These are phyloP conservation scores for Diarsia rubi DNA, from an alignment of 2,888 invertebrate genomes.

Conservation along the genomic window DNA sequence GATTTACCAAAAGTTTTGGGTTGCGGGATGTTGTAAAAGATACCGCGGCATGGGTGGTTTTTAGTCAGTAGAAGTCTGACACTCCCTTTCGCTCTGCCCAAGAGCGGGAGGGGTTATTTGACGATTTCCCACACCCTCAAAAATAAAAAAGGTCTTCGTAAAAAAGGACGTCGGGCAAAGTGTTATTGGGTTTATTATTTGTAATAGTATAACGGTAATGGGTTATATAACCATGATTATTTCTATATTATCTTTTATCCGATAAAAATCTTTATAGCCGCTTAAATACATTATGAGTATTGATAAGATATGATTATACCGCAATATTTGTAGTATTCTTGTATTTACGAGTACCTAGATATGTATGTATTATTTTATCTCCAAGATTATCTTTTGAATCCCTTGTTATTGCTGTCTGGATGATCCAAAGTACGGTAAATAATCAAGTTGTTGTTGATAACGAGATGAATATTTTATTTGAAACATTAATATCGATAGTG, in stretches of 20 bases:
- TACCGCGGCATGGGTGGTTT: too few species aligned
- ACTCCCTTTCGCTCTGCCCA: too few species aligned
- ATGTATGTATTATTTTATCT: conserved; percentile 9
- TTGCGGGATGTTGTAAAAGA: too few species aligned
- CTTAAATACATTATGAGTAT: conserved; percentile 26
- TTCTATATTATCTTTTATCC: conserved; percentile 14
- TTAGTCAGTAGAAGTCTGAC: too few species aligned
- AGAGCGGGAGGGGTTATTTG: too few species aligned
- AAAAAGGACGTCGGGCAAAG: too few species aligned
- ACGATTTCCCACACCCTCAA: too few species aligned
- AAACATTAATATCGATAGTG: not conserved
- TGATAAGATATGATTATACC: conserved; percentile 25
- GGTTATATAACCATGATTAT: not conserved
- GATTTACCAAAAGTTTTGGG: too few species aligned
- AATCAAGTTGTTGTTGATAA: not conserved
- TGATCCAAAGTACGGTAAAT: conserved; percentile 17
- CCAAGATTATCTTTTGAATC: conserved; percentile 18
- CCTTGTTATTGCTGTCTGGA: not conserved
- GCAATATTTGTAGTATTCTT: conserved; percentile 11
- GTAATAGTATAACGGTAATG: not conserved
- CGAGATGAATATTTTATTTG: not conserved
- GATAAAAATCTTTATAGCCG: conserved; percentile 50
- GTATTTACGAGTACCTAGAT: not conserved
- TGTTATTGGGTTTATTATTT: too few species aligned
- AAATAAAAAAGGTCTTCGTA: too few species aligned